These are phyloP conservation scores for Nannoperca obscura DNA, from an alignment of 2,797 vertebrate genomes.

Conservation along the genomic window DNA sequence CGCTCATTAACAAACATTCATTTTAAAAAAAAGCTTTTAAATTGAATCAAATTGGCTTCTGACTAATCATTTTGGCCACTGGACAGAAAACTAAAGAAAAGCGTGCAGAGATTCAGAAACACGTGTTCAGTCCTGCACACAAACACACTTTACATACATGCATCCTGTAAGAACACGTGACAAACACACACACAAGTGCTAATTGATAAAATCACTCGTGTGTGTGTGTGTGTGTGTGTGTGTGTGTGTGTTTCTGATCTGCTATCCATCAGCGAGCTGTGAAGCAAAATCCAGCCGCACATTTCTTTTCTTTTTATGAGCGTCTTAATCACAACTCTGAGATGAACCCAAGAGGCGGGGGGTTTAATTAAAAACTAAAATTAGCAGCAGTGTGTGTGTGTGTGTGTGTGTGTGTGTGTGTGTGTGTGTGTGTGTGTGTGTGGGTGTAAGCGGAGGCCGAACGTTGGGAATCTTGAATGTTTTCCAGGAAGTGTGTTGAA, in stretches of 20 bases:
- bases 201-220: slow-evolving; percentile 61
- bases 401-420: slow-evolving; percentile 14
- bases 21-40: not conserved
- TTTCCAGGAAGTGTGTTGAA: slow-evolving; percentile 38
- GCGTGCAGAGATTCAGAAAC: not conserved
- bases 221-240: slow-evolving; percentile 6
- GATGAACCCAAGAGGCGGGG: slow-evolving; percentile 67
- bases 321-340: slow-evolving; percentile 67
- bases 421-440: not conserved
- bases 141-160: not conserved
- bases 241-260: slow-evolving; percentile 43
- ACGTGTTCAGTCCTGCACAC: not conserved
- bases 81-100: not conserved
- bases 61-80: not conserved
- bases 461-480: slow-evolving; percentile 13
- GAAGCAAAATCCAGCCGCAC: slow-evolving; percentile 29
- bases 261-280: slow-evolving; percentile 15
- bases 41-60: not conserved
- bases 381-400: slow-evolving; percentile 38
- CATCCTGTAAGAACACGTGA: slow-evolving; percentile 17
- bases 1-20: not conserved
- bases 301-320: no score
- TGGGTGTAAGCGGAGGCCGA: not conserved
- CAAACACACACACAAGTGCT: slow-evolving; percentile 9
- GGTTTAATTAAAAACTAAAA: slow-evolving; percentile 70